Conservation (phyloP, 2,888 invertebrate species). For the Schizaphis graminum region DNA sequence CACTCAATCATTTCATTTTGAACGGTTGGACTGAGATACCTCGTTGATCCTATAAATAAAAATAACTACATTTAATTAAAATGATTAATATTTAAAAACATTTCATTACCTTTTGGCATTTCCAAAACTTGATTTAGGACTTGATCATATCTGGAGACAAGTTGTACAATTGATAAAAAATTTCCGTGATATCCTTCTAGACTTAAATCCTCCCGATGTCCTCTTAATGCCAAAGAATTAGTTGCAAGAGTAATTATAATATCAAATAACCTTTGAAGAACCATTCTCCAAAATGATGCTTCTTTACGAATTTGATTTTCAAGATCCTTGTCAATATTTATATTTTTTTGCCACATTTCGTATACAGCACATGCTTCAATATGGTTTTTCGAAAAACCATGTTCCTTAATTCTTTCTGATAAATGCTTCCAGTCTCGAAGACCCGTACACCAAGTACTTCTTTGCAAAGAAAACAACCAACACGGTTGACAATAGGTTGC, state of each 20-base stretch:
- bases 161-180: slow-evolving; percentile 67
- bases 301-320: slow-evolving; percentile 64
- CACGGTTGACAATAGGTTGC: slow-evolving; percentile 67
- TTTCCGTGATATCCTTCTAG: slow-evolving; percentile 66
- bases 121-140: slow-evolving; percentile 66
- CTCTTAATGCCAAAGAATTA: slow-evolving; percentile 67
- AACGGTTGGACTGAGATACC: slow-evolving; percentile 64
- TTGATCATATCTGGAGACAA: slow-evolving; percentile 67
- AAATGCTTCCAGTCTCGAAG: slow-evolving; percentile 65
- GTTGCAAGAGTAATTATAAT: slow-evolving; percentile 66
- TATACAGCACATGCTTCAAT: slow-evolving; percentile 35
- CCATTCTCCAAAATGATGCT: slow-evolving; percentile 67
- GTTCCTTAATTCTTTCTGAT: slow-evolving; percentile 66
- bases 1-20: slow-evolving; percentile 66
- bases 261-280: slow-evolving; percentile 67
- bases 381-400: slow-evolving; percentile 65
- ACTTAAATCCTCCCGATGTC: slow-evolving; percentile 65
- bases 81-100: slow-evolving; percentile 5
- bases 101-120: slow-evolving; percentile 33
- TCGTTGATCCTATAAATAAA: slow-evolving; percentile 67
- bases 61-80: slow-evolving; percentile 45
- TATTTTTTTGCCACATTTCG: slow-evolving; percentile 40
- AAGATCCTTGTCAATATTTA: slow-evolving; percentile 63
- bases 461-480: slow-evolving; percentile 67
- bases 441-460: slow-evolving; percentile 65